Evolutionary conservation across 2,888 invertebrate species (phyloP).

Genomic region (Pheosia tremula): DNA sequence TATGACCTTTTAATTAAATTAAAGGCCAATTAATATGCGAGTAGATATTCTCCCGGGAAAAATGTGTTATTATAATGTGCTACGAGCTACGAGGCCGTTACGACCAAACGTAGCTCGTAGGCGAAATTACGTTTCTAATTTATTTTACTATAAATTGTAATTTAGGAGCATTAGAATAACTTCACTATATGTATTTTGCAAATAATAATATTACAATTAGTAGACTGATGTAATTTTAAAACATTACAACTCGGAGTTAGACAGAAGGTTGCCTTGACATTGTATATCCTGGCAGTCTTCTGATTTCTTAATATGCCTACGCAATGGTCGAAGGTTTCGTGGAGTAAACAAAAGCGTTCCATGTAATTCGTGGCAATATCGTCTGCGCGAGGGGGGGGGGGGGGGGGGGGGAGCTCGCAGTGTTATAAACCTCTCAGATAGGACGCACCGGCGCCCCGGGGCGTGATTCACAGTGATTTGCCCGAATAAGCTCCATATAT

Average conservation of each 20-base stretch:
- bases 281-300: not conserved
- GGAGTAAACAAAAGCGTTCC: not conserved
- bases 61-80: slow-evolving; percentile 28
- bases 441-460: slow-evolving; percentile 2
- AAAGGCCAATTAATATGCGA: slow-evolving; percentile 3
- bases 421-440: slow-evolving; percentile 1
- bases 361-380: slow-evolving; percentile 3
- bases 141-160: not conserved
- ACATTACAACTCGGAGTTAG: not conserved
- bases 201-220: not conserved
- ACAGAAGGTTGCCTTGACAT: not conserved
- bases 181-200: not conserved
- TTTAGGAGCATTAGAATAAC: not conserved
- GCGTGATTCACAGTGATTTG: slow-evolving; percentile 5
- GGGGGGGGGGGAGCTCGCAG: not conserved
- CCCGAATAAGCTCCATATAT: not conserved
- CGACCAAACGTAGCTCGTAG: slow-evolving; percentile 4
- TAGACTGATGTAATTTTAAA: not conserved
- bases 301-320: too few relatives aligned
- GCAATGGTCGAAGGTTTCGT: not conserved
- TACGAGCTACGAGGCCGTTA: slow-evolving; percentile 31
- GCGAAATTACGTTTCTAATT: not conserved
- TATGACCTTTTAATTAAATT: slow-evolving; percentile 23
- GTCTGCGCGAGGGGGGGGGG: not conserved
- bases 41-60: slow-evolving; percentile 23